These are phyloP conservation scores for Brachylomia viminalis DNA, from an alignment of 2,888 invertebrate species.

Conservation along the genomic window DNA sequence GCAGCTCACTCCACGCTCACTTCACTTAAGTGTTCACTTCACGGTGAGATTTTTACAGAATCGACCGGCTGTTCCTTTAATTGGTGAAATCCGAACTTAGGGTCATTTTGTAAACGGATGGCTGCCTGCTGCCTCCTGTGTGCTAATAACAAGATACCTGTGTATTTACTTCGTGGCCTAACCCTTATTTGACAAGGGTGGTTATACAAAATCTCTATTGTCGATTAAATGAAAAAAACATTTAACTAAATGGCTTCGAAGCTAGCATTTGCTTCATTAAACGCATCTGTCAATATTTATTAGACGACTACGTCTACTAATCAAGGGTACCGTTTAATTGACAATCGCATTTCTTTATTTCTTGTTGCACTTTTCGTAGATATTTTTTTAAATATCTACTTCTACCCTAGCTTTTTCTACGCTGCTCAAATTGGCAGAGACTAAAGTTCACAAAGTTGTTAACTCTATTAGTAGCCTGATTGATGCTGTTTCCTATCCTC, in stretches of 20 bases:
- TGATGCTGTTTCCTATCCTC: neutral
- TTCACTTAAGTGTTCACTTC: no score
- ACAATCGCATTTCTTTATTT: conserved; percentile 3
- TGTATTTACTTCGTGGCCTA: neutral
- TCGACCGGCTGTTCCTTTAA: no score
- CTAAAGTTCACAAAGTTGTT: neutral
- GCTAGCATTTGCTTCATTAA: neutral
- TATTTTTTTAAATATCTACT: neutral
- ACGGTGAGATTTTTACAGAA: no score
- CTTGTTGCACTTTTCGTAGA: no score
- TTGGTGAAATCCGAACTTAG: no score
- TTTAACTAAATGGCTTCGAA: neutral
- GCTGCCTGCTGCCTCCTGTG: neutral
- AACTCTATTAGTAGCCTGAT: neutral
- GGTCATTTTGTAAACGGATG: neutral
- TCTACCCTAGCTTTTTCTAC: neutral
- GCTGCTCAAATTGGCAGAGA: neutral
- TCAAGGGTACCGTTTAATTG: conserved; percentile 13
- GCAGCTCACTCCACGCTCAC: no score
- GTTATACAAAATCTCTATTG: no score
- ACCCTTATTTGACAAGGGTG: neutral
- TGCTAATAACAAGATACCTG: neutral
- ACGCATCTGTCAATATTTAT: neutral
- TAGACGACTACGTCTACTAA: neutral
- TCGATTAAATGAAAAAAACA: neutral